Percentiles rank a stretch among this genome's conserved stretches.
These are phyloP conservation scores for Ochotona princeps DNA, from an alignment of 2,113 vertebrate species.

Conservation along the genomic window DNA sequence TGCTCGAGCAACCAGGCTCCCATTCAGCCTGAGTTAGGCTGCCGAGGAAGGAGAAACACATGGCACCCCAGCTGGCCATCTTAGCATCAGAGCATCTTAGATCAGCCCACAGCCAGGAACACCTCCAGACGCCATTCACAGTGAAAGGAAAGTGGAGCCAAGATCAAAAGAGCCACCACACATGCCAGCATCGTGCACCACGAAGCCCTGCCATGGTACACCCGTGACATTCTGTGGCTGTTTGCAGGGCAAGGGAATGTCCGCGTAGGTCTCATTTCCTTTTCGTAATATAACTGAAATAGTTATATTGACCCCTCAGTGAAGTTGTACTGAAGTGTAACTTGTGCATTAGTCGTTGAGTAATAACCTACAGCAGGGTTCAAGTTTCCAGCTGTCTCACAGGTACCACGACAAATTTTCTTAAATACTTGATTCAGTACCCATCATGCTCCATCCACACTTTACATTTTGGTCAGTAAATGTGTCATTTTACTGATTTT, in stretches of 20 bases:
- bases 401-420: not conserved
- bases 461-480: not conserved
- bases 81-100: too few species aligned
- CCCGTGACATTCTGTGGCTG: not conserved
- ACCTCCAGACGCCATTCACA: too few species aligned
- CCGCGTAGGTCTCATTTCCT: not conserved
- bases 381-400: not conserved
- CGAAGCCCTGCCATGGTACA: too few species aligned
- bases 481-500: not conserved
- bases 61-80: rapidly evolving
- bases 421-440: not conserved
- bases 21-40: too few species aligned
- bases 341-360: not conserved
- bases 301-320: not conserved
- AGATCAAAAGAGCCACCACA: not conserved
- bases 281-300: not conserved
- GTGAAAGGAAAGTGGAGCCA: not conserved
- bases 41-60: not conserved
- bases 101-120: not conserved
- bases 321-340: not conserved
- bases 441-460: not conserved
- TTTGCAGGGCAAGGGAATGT: not conserved
- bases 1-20: rapidly evolving
- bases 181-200: not conserved
- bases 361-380: not conserved